These are phyloP conservation scores for Pelochelys cantorii DNA, from an alignment of 2,797 vertebrate genomes.

Conservation along the genomic window DNA sequence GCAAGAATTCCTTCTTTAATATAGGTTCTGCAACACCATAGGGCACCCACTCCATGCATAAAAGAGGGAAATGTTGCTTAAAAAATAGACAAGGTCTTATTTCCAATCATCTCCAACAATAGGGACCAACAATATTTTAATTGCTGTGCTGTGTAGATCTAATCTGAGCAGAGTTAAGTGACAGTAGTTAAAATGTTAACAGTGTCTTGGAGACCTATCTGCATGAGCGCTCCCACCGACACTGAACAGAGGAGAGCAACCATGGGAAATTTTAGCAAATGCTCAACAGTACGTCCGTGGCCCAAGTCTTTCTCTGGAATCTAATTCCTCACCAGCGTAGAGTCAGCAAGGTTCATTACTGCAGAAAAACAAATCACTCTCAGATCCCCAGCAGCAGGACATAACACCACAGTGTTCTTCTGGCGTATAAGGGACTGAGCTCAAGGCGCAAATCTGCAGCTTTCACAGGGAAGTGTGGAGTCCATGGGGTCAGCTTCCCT, in stretches of 20 bases:
- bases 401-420: neutral
- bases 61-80: neutral
- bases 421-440: constrained; percentile 33
- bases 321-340: constrained; percentile 71
- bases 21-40: neutral
- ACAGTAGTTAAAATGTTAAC: constrained; percentile 11
- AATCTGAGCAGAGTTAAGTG: neutral
- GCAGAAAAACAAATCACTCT: constrained; percentile 61
- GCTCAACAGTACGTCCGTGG: constrained; percentile 25
- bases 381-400: constrained; percentile 50
- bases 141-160: neutral
- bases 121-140: constrained; percentile 1
- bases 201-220: neutral
- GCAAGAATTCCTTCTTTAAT: neutral
- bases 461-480: constrained; percentile 28
- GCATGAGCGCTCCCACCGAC: neutral
- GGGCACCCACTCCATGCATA: neutral
- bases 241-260: constrained; percentile 21
- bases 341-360: constrained; percentile 51
- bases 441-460: constrained; percentile 5
- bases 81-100: neutral
- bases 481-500: constrained; percentile 11
- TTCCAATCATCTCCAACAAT: neutral
- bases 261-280: constrained; percentile 46
- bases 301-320: constrained; percentile 48